phyloP scores from a whole-genome alignment of 1,140 invertebrate species.

The Bactericera cockerelli region DNA sequence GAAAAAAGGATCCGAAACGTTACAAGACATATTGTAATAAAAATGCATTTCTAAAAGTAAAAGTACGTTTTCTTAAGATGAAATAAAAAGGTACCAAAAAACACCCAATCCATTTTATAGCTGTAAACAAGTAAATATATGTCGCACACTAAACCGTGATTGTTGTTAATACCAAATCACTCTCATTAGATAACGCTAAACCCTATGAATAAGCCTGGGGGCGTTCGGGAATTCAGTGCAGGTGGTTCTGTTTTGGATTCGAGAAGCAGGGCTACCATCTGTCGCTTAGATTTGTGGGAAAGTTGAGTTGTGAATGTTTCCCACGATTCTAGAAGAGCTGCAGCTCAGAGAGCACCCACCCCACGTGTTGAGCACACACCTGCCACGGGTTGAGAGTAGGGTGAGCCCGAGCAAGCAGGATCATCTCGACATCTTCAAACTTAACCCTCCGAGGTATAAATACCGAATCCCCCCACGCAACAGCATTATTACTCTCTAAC shows the following conservation, averaged over 20 bases:
- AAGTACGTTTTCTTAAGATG: too few relatives aligned
- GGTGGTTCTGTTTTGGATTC: not conserved
- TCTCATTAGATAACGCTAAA: too few relatives aligned
- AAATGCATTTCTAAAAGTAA: too few relatives aligned
- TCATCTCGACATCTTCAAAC: not conserved
- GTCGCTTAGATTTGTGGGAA: slow-evolving; percentile 1
- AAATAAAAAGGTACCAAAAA: too few relatives aligned
- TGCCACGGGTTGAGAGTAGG: slow-evolving; percentile 1
- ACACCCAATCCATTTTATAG: too few relatives aligned
- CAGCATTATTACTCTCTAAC: not conserved
- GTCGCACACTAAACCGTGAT: too few relatives aligned
- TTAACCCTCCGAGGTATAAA: slow-evolving; percentile 7
- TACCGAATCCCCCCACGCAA: slow-evolving; percentile 1
- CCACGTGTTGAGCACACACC: slow-evolving; percentile 6
- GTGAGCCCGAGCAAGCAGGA: too few relatives aligned
- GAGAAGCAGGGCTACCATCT: slow-evolving; percentile 7
- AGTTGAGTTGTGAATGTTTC: not conserved
- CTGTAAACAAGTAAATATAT: too few relatives aligned
- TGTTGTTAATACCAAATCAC: too few relatives aligned
- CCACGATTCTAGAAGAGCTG: not conserved
- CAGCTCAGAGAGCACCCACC: not conserved
- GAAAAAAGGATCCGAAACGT: too few relatives aligned
- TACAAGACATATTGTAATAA: too few relatives aligned
- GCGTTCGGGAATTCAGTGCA: not conserved
- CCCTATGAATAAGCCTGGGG: too few relatives aligned